phyloP scores from a whole-genome alignment of 2,888 invertebrate species.

The Zhuqinia jingwanae region DNA sequence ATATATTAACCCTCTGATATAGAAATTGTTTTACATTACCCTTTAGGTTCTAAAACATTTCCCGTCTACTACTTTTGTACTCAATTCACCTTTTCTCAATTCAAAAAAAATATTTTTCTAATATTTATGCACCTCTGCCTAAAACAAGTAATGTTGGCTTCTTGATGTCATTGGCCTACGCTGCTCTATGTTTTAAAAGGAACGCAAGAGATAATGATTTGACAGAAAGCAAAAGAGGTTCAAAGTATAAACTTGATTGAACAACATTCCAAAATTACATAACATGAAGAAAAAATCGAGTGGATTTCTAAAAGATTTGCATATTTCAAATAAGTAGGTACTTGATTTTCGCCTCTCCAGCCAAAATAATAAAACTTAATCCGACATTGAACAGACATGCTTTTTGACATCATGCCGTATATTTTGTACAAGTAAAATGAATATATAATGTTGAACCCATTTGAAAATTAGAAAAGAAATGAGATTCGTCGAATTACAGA shows the following conservation, averaged over 20 bases:
- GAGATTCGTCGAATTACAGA: not conserved
- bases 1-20: too few relatives aligned
- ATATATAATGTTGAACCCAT: not conserved
- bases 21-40: too few relatives aligned
- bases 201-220: too few relatives aligned
- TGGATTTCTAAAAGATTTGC: too few relatives aligned
- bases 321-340: too few relatives aligned
- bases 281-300: not conserved
- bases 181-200: too few relatives aligned
- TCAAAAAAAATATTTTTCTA: not conserved
- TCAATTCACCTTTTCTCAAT: too few relatives aligned
- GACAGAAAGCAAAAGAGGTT: not conserved
- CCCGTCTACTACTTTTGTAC: not conserved
- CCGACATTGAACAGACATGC: conserved; percentile 60
- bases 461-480: not conserved
- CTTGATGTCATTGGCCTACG: not conserved
- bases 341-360: not conserved
- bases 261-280: conserved; percentile 15
- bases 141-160: too few relatives aligned
- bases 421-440: not conserved
- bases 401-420: not conserved
- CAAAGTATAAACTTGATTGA: conserved; percentile 14
- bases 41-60: too few relatives aligned
- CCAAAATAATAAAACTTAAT: conserved; percentile 27
- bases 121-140: too few relatives aligned